A percentile compares a stretch with the other conserved stretches of the same genome.
phyloP scores from a whole-genome alignment of 2,888 invertebrate genomes.

The Alloplasta piceator region DNA sequence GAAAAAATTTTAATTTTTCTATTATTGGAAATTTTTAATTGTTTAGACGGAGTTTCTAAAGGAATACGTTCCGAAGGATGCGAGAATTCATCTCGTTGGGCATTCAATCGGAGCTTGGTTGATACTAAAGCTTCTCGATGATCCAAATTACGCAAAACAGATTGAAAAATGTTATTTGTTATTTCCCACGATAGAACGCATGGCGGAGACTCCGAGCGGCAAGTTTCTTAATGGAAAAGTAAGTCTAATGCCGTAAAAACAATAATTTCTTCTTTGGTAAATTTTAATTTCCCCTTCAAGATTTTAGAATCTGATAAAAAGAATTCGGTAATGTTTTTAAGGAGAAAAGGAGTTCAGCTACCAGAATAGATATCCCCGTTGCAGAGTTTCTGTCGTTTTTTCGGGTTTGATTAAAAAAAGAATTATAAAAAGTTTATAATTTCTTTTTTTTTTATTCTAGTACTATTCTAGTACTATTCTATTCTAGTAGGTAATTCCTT shows the following conservation, averaged over 20 bases:
- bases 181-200: conserved; percentile 94
- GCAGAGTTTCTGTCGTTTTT: too few relatives aligned
- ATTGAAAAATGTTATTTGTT: conserved; percentile 89
- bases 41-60: conserved; percentile 88
- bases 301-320: not conserved
- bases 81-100: conserved; percentile 92
- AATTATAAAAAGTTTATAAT: too few relatives aligned
- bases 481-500: too few relatives aligned
- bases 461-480: too few relatives aligned
- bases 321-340: too few relatives aligned
- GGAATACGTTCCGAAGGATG: conserved; percentile 88
- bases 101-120: conserved; percentile 97
- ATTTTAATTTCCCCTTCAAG: not conserved
- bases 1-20: too few relatives aligned
- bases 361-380: too few relatives aligned
- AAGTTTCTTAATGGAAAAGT: conserved; percentile 87
- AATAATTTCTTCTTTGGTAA: conserved; percentile 8
- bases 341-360: too few relatives aligned
- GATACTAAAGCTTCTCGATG: conserved; percentile 88
- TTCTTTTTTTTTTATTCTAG: too few relatives aligned
- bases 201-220: conserved; percentile 91
- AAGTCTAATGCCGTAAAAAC: conserved; percentile 72
- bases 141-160: conserved; percentile 85
- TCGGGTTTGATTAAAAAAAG: too few relatives aligned
- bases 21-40: conserved; percentile 53